phyloP scores from a whole-genome alignment of 2,888 invertebrate genomes.

The Habrosyne pyritoides region DNA sequence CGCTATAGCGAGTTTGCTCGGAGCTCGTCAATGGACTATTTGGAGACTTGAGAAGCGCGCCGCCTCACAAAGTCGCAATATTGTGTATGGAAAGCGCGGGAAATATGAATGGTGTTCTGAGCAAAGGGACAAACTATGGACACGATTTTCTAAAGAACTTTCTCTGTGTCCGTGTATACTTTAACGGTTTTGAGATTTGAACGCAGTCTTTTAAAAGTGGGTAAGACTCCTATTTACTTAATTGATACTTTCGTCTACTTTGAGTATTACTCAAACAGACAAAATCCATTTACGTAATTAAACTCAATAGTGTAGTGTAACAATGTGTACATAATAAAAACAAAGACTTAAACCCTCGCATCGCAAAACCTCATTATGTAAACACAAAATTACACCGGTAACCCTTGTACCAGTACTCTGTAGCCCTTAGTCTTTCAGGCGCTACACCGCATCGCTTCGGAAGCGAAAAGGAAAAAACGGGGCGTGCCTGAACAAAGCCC shows the following conservation, averaged over 20 bases:
- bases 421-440: conserved; percentile 20
- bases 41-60: conserved; percentile 74
- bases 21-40: conserved; percentile 81
- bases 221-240: conserved; percentile 18
- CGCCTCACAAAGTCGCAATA: conserved; percentile 71
- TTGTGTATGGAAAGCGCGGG: conserved; percentile 80
- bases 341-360: neutral
- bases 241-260: no score
- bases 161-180: conserved; percentile 6
- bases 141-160: conserved; percentile 62
- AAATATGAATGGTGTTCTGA: conserved; percentile 70
- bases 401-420: conserved; percentile 25
- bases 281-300: neutral
- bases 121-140: conserved; percentile 59
- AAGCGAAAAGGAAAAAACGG: conserved; percentile 75
- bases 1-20: conserved; percentile 82
- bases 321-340: neutral
- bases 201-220: conserved; percentile 20
- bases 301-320: neutral
- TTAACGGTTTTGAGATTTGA: conserved; percentile 15
- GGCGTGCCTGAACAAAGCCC: conserved; percentile 78
- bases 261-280: no score
- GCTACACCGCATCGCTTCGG: conserved; percentile 51
- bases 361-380: conserved; percentile 27
- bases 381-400: conserved; percentile 40